Base-by-base conservation (phyloP, 2,888 invertebrate species). In the Dilophus febrilis region DNA sequence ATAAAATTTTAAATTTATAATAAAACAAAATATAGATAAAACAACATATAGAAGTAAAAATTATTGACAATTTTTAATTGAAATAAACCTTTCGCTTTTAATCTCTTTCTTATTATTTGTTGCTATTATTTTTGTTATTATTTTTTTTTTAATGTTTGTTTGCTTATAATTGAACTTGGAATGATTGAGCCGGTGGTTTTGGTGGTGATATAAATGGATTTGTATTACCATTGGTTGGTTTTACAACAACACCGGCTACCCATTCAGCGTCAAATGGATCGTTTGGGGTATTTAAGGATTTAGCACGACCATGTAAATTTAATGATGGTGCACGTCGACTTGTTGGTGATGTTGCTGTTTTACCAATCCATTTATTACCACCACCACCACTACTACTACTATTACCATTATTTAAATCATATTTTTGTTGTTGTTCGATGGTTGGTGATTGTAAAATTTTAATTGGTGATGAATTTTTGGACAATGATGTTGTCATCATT, bases 211-310 rank as follows among this genome's bases (percentile, higher is more conserved):
- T 62, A 47, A 63, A 63, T 37, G 63, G 63, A 55, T 63, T 63
- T 47, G 63, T 63, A 49, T 22, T 22, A 60, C 58, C 47, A 65
- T 65, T 43, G 66, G 58, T 57, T 49, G 64, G 62, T 42, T 59
- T 56, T 27, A 74, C 67, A 2, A 73, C 70, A 2, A 73, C 70
- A 35, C 72, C 64, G 41, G 74, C 73, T 2, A 78, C 85, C 84
- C 85, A 86, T 50, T 84, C 84, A 12, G 84, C 83, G 55, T 86
- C 83, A 54, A 86, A 86, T 1, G 86, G 85, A 63, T 86, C 81
- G 14, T 67, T 53, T 3, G 59, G 61, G 1, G 70, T 64, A 45
- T 69, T 70, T 42, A 74, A 50, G 1, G 72, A 72, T 52, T 70
- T 68, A 3, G 74, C 67, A 32, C 74, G 61, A 6, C 70, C 71